phyloP scores from a whole-genome alignment of 2,797 vertebrate species.

The Taenioides sp. region DNA sequence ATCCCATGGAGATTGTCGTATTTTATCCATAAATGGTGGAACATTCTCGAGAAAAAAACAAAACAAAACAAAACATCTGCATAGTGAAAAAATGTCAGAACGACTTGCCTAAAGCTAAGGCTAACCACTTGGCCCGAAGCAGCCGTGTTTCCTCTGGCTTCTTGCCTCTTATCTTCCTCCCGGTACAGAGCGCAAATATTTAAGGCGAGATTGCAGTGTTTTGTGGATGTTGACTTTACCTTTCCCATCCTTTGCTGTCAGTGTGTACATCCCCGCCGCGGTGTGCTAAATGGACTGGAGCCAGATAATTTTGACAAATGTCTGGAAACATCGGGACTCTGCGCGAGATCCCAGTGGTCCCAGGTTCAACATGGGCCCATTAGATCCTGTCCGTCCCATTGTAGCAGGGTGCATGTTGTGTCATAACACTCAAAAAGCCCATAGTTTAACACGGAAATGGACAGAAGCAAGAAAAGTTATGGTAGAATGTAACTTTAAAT shows the following conservation, averaged over 20 bases:
- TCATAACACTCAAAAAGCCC: not conserved
- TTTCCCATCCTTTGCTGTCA: not conserved
- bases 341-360: not conserved
- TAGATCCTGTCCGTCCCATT: not conserved
- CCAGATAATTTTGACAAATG: conserved; percentile 3
- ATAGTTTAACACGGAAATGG: too few species aligned
- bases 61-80: too few species aligned
- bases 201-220: not conserved
- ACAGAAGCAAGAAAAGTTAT: too few species aligned
- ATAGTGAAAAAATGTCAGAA: too few species aligned
- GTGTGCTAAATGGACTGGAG: not conserved
- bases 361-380: not conserved
- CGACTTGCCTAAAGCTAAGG: too few species aligned
- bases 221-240: conserved; percentile 1
- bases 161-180: not conserved
- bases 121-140: too few species aligned
- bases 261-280: not conserved
- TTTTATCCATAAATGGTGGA: too few species aligned
- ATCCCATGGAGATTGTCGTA: too few species aligned
- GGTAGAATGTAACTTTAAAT: too few species aligned
- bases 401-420: not conserved
- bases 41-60: too few species aligned
- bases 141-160: not conserved
- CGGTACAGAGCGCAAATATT: not conserved
- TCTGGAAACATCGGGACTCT: not conserved